phyloP scores from a whole-genome alignment of 1,140 invertebrate species.

The Aphaenogaster ashmeadi region DNA sequence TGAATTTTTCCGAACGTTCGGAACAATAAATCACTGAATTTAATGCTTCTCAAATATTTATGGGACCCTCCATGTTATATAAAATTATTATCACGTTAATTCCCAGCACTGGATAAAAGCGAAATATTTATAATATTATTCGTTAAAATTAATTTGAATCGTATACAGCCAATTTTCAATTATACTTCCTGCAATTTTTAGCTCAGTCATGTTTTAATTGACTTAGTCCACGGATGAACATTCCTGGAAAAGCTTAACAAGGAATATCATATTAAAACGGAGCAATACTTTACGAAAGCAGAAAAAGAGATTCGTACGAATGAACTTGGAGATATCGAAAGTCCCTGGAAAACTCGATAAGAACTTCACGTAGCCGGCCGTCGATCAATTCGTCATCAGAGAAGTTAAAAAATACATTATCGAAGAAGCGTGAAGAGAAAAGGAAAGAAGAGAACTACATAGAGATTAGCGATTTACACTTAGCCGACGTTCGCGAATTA shows the following conservation, averaged over 20 bases:
- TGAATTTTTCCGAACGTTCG: not conserved
- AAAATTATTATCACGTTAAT: not conserved
- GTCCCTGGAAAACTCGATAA: constrained; percentile 48
- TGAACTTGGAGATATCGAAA: constrained; percentile 55
- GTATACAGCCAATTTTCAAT: not conserved
- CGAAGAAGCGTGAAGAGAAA: constrained; percentile 42
- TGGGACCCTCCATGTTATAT: not conserved
- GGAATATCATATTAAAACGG: constrained; percentile 7
- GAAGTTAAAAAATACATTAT: constrained; percentile 75
- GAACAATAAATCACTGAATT: not conserved
- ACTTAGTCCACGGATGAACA: not conserved
- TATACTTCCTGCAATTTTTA: constrained; percentile 21
- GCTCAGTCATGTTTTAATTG: not conserved
- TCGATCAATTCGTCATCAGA: constrained; percentile 74
- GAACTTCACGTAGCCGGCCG: constrained; percentile 52
- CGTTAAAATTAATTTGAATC: not conserved
- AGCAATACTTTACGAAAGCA: constrained; percentile 14
- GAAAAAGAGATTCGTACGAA: constrained; percentile 45
- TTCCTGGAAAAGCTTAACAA: not conserved
- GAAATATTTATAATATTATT: not conserved
- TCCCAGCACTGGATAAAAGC: not conserved
- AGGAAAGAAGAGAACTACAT: not conserved
- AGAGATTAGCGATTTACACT: constrained; percentile 70
- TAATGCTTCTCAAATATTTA: constrained; percentile 21
- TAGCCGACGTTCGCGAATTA: constrained; percentile 55